These are phyloP conservation scores for Haliclystus octoradiatus DNA, from an alignment of 30 jellyfish, hydroid and myxozoan species.

Conservation along the genomic window DNA sequence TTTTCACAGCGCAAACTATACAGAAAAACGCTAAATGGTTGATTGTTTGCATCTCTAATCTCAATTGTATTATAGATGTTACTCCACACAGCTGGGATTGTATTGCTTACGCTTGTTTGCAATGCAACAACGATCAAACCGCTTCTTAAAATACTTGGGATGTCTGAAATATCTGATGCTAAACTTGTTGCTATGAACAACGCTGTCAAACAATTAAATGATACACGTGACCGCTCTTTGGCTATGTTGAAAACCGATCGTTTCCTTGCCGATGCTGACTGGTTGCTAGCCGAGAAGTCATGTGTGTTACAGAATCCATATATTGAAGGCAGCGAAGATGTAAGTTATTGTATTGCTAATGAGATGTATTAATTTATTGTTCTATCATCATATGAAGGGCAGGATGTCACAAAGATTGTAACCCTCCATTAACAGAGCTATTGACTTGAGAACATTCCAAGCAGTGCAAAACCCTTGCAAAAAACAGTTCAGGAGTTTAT, in stretches of 20 bases:
- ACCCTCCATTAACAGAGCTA: too few species aligned
- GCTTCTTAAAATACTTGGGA: constrained; percentile 52
- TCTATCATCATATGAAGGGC: too few species aligned
- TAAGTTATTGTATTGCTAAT: not conserved
- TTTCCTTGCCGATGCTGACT: constrained; percentile 88
- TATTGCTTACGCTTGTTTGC: constrained; percentile 50
- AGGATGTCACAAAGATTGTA: too few species aligned
- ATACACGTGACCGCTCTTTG: constrained; percentile 59
- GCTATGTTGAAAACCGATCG: constrained; percentile 81
- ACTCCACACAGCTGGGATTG: constrained; percentile 87
- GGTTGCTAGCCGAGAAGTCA: constrained; percentile 68
- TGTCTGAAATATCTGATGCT: constrained; percentile 90
- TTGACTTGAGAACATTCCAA: too few species aligned
- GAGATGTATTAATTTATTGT: not conserved
- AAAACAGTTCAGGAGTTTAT: too few species aligned
- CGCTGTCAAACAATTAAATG: constrained; percentile 61
- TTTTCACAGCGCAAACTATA: too few species aligned
- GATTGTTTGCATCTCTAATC: not conserved
- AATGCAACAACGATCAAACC: constrained; percentile 81
- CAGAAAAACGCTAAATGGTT: too few species aligned
- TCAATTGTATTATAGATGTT: constrained; percentile 35
- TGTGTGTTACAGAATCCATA: constrained; percentile 66
- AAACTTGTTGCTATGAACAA: constrained; percentile 79
- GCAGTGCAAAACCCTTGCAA: too few species aligned
- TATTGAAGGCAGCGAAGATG: constrained; percentile 37